Evolutionary conservation across 37 sponge, comb jelly and placozoan species (phyloP), one percentile per base, ranked within the genome.

Genomic region (Mnemiopsis leidyi): DNA sequence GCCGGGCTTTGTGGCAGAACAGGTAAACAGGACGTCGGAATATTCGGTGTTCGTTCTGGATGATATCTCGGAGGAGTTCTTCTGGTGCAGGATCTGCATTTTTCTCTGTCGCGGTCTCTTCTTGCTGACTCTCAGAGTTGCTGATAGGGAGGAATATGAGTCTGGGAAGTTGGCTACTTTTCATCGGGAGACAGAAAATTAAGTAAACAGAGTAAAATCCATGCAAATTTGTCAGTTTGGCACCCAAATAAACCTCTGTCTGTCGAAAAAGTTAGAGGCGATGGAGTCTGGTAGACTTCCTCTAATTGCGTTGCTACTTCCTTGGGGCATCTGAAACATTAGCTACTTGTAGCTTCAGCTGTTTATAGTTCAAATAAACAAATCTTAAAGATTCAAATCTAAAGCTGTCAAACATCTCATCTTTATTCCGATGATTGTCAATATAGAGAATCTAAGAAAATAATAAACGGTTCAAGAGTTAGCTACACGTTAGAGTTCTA

Each of bases 231-330:
- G n/a, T n/a, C n/a, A n/a, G n/a, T n/a, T n/a, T n/a, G n/a, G n/a
- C n/a, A n/a, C n/a, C n/a, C n/a, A n/a, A n/a, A n/a, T n/a, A 73
- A 33, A 79, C 82, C 82, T 79, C 38, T 79, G 31, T 79, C 82
- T 5, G 3, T 79, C 82, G 82, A 36, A 79, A 16, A 36, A 21
- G 35, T 79, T 79, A 13, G 82, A 79, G 3, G 37, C 82, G 38
- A 79, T 7, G 36, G 82, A 79, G 38, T 79, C 82, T 3, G 82
- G 82, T 9, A 79, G 23, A 34, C 82, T 79, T 7, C 82, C 82
- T 29, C 82, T 3, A 5, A 79, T 29, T 2, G 82, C 82, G 36
- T 79, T 26, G 82, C 82, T 79, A 38, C 82, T 79, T 34, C 82
- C 82, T 79, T 79, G 82, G 21, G 82, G 82, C 1, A 79, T 1